These are phyloP conservation scores for Lynx canadensis DNA, from an alignment of 2,113 vertebrate genomes.

Conservation along the genomic window DNA sequence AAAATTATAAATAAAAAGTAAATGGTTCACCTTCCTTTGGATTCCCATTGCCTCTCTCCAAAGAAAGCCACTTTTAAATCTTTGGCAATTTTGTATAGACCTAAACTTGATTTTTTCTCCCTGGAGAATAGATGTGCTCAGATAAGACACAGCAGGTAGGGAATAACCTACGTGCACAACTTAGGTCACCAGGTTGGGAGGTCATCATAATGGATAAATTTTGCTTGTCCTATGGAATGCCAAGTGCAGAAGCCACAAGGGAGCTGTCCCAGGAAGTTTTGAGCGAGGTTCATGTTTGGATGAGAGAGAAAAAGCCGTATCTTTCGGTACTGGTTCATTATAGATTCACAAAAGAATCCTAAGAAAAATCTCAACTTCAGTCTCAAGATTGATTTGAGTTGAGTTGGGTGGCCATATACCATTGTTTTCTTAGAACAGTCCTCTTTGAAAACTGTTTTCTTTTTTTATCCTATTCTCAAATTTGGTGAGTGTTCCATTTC, in stretches of 20 bases:
- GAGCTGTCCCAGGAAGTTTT: too few species aligned
- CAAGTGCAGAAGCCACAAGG: accelerated
- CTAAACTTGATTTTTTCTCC: not conserved
- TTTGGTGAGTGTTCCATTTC: not conserved
- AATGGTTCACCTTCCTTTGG: not conserved
- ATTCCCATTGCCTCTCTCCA: not conserved
- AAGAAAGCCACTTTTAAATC: not conserved
- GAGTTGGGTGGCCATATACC: too few species aligned
- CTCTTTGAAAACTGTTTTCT: not conserved
- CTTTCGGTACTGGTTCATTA: not conserved
- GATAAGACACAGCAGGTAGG: not conserved
- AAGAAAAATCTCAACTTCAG: not conserved
- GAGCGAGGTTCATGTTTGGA: not conserved
- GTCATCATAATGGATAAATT: accelerated
- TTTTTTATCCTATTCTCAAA: not conserved
- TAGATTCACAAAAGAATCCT: not conserved
- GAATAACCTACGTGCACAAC: not conserved
- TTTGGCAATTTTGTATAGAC: not conserved
- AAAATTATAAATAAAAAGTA: not conserved
- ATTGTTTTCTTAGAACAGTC: not conserved
- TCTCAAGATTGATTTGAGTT: not conserved
- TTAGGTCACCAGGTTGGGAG: not conserved
- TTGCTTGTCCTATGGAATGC: accelerated
- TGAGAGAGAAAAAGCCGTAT: not conserved
- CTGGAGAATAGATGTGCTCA: not conserved